These are phyloP conservation scores for Xylocampa areola DNA, from an alignment of 2,888 invertebrate species.

Conservation along the genomic window DNA sequence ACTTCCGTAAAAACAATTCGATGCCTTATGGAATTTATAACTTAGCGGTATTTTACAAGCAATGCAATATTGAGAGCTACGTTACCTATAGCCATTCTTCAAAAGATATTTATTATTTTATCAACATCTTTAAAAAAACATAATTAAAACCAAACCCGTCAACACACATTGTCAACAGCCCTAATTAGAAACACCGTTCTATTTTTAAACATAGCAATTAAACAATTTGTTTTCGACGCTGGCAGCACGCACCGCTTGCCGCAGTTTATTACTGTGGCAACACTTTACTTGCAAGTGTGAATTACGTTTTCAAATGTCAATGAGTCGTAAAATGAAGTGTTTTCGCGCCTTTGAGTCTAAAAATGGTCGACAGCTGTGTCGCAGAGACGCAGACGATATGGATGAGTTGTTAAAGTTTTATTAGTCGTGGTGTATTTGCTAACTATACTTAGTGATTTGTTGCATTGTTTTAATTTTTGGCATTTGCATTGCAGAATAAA, in stretches of 20 bases:
- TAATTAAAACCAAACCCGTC: conserved; percentile 39
- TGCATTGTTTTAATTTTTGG: conserved; percentile 14
- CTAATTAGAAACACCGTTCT: conserved; percentile 53
- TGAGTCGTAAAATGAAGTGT: conserved; percentile 79
- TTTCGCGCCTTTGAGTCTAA: conserved; percentile 79
- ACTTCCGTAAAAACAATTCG: no score
- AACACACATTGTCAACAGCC: conserved; percentile 43
- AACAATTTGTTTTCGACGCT: conserved; percentile 84
- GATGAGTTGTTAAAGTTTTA: conserved; percentile 27
- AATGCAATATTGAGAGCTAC: no score
- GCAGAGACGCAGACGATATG: conserved; percentile 24
- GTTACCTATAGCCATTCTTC: no score
- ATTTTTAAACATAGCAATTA: conserved; percentile 75
- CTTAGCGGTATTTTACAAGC: no score
- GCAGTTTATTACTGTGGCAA: conserved; percentile 83
- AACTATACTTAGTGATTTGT: conserved; percentile 34
- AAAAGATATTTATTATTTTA: no score
- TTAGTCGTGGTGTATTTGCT: conserved; percentile 25
- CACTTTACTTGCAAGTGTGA: conserved; percentile 86
- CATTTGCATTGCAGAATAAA: background rate
- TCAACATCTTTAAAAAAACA: background rate
- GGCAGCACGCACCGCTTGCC: conserved; percentile 78
- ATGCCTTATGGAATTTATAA: no score
- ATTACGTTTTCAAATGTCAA: conserved; percentile 80
- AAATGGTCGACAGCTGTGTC: conserved; percentile 66